phyloP scores from a whole-genome alignment of 2,113 vertebrate genomes.

The Python bivittatus region DNA sequence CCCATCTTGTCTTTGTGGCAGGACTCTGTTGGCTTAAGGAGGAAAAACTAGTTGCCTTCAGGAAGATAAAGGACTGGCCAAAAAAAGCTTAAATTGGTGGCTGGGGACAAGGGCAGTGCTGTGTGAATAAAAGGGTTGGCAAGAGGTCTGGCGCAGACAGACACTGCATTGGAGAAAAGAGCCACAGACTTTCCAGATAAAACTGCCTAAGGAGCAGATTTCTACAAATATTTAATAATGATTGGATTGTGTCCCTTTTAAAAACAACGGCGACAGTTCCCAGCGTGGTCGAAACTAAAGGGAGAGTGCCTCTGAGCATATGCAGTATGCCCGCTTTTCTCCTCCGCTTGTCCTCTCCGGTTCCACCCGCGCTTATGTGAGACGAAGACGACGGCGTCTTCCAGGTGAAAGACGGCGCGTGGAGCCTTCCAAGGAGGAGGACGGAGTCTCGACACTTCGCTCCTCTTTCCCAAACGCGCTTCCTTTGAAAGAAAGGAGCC shows the following conservation, averaged over 20 bases:
- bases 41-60: not conserved
- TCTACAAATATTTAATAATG: not conserved
- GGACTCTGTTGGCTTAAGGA: not conserved
- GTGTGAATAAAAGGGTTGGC: not conserved
- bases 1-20: not conserved
- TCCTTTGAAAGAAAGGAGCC: not conserved
- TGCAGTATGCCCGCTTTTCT: slow-evolving; percentile 25
- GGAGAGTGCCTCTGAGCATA: not conserved
- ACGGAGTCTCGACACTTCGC: not conserved
- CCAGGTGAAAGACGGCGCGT: not conserved
- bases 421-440: not conserved
- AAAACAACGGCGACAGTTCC: not conserved
- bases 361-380: not conserved
- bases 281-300: not conserved
- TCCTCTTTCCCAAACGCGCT: not conserved
- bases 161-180: not conserved
- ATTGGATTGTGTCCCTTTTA: not conserved
- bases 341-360: not conserved
- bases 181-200: not conserved
- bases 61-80: not conserved
- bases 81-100: not conserved
- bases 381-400: not conserved
- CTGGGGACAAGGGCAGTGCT: not conserved
- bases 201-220: not conserved
- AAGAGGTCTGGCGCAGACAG: not conserved